A percentile compares a stretch with the other conserved stretches of the same genome.
phyloP scores from a whole-genome alignment of 2,888 invertebrate genomes.

The Dorcus parallelipipedus region DNA sequence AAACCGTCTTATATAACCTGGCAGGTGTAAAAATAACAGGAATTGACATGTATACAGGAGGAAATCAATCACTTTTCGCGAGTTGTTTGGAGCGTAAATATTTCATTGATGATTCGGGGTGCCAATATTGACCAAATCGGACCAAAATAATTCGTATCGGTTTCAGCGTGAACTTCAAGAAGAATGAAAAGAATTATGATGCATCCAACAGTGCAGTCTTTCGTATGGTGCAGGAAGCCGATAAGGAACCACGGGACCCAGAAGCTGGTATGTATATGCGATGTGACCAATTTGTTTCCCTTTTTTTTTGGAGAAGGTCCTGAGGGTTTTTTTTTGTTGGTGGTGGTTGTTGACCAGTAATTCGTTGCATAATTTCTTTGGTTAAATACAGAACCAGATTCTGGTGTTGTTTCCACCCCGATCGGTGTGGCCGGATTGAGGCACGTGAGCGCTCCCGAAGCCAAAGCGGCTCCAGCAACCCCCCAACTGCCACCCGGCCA shows the following conservation, averaged over 20 bases:
- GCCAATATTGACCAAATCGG: neutral
- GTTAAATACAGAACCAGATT: slow-evolving; percentile 39
- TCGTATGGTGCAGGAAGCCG: slow-evolving; percentile 86
- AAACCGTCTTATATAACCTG: too few relatives aligned
- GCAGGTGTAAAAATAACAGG: too few relatives aligned
- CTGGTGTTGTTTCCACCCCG: slow-evolving; percentile 50
- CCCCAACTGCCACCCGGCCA: slow-evolving; percentile 80
- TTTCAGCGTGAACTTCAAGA: slow-evolving; percentile 90
- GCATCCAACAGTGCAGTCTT: slow-evolving; percentile 85
- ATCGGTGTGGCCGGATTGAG: slow-evolving; percentile 60
- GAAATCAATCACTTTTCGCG: too few relatives aligned
- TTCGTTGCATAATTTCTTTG: neutral
- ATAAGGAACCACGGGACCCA: slow-evolving; percentile 73
- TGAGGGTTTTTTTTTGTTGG: neutral
- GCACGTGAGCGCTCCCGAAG: slow-evolving; percentile 74
- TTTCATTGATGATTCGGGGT: too few relatives aligned
- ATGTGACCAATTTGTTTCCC: neutral
- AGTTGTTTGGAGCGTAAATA: too few relatives aligned
- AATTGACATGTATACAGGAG: too few relatives aligned
- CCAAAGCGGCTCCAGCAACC: slow-evolving; percentile 59
- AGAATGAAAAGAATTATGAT: slow-evolving; percentile 87
- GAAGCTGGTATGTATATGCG: slow-evolving; percentile 57
- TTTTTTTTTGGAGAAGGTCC: neutral
- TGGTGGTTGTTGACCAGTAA: neutral
- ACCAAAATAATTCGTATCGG: too few relatives aligned